Percentiles rank a stretch among this genome's conserved stretches.
Conservation (phyloP, 2,888 invertebrate species). For the Drosophila histrio region DNA sequence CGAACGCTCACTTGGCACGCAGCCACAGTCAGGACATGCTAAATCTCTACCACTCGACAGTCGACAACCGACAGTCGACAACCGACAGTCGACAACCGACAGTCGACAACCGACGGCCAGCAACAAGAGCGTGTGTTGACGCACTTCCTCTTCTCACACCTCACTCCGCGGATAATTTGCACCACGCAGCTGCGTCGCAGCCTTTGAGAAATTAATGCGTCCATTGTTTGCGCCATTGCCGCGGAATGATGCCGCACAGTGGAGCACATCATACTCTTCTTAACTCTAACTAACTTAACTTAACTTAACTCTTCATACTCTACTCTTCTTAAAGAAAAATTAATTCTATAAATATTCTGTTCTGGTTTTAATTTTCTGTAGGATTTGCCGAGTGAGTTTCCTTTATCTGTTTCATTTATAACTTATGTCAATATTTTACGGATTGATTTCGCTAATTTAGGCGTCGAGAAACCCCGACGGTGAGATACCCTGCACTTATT, state of each 20-base stretch:
- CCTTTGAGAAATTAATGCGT: conserved; percentile 65
- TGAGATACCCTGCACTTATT: too few relatives aligned
- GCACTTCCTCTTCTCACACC: conserved; percentile 25
- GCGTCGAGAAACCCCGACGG: too few relatives aligned
- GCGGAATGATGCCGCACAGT: conserved; percentile 31
- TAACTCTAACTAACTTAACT: too few relatives aligned
- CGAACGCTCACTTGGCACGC: conserved; percentile 64
- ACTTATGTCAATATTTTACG: too few relatives aligned
- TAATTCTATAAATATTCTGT: too few relatives aligned
- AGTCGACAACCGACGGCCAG: too few relatives aligned
- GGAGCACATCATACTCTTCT: conserved; percentile 10
- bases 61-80: conserved; percentile 11
- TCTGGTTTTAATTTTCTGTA: too few relatives aligned
- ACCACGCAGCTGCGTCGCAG: conserved; percentile 51
- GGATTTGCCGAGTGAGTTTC: too few relatives aligned
- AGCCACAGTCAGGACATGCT: conserved; percentile 31
- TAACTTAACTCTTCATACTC: too few relatives aligned
- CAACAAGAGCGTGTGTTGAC: conserved; percentile 63
- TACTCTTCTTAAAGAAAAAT: too few relatives aligned
- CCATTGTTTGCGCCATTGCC: conserved; percentile 57
- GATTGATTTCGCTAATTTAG: too few relatives aligned
- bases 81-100: background rate
- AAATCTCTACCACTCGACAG: conserved; percentile 49
- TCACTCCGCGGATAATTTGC: conserved; percentile 28
- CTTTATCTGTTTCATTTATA: too few relatives aligned